Conservation (phyloP, 2,888 invertebrate species). For the Archaeoteleia sp. region DNA sequence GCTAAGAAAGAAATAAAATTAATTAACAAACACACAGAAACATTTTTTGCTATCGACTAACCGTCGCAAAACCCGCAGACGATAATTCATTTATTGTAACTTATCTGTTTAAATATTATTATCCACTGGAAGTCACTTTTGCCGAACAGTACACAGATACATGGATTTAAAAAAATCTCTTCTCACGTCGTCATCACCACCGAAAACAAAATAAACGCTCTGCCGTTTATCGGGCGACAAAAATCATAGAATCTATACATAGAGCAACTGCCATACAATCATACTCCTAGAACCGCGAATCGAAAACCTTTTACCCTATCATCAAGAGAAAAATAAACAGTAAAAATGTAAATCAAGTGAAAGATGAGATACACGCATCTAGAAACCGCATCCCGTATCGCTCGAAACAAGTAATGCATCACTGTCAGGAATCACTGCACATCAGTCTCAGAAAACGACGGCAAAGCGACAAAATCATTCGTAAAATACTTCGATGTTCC, state of each 20-base stretch:
- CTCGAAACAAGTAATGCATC: neutral
- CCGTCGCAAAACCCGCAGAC: slow-evolving; percentile 45
- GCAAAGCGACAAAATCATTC: too few species aligned
- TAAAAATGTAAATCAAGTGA: neutral
- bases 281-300: too few species aligned
- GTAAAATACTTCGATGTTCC: neutral
- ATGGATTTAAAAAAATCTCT: slow-evolving; percentile 17
- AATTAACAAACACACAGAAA: too few species aligned
- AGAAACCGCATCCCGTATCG: slow-evolving; percentile 5
- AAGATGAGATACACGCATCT: slow-evolving; percentile 2
- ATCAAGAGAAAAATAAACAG: too few species aligned
- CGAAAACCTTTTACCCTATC: too few species aligned
- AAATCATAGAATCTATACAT: too few species aligned
- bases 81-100: slow-evolving; percentile 49
- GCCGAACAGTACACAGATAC: slow-evolving; percentile 49
- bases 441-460: too few species aligned
- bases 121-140: slow-evolving; percentile 49
- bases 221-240: slow-evolving; percentile 34
- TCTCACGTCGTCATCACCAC: neutral
- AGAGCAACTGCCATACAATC: too few species aligned
- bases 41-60: too few species aligned
- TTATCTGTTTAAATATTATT: slow-evolving; percentile 48
- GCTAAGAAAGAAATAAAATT: too few species aligned
- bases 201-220: slow-evolving; percentile 1
- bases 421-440: too few species aligned